Percentiles rank a stretch among this genome's conserved stretches.
Evolutionary conservation across 1,140 invertebrate species (phyloP).

Genomic region (Cephus cinctus): DNA sequence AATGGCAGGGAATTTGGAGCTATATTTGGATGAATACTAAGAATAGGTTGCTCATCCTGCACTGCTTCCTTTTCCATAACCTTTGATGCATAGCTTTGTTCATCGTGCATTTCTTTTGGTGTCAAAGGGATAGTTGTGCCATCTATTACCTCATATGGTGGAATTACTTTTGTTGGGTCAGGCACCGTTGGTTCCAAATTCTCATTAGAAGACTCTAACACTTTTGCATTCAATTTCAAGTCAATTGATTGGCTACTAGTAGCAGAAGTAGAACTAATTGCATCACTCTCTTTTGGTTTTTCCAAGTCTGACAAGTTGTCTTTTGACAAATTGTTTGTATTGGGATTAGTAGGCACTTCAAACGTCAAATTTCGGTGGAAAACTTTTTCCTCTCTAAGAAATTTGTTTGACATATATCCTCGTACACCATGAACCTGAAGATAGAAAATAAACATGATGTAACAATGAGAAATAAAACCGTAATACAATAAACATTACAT

Average conservation of each 20-base stretch:
- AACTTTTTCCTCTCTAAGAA: constrained; percentile 59
- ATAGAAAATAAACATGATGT: constrained; percentile 3
- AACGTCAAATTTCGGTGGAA: constrained; percentile 44
- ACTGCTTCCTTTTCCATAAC: constrained; percentile 3
- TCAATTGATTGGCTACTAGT: neutral
- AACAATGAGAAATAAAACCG: neutral
- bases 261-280: neutral
- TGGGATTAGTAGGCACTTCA: constrained; percentile 48
- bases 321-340: neutral
- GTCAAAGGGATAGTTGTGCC: constrained; percentile 48
- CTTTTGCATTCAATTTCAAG: neutral
- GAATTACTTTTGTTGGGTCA: constrained; percentile 29
- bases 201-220: no score
- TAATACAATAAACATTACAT: neutral
- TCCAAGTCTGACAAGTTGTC: neutral
- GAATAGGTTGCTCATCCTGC: constrained; percentile 24
- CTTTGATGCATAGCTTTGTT: constrained; percentile 19
- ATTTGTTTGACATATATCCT: constrained; percentile 67
- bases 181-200: neutral
- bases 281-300: neutral
- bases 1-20: no score
- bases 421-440: constrained; percentile 63
- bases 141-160: constrained; percentile 51
- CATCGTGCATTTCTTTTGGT: constrained; percentile 19
- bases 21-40: constrained; percentile 28